A percentile compares a stretch with the other conserved stretches of the same genome.
Conservation (phyloP, 2,113 vertebrate species). For the Chamaea fasciata region DNA sequence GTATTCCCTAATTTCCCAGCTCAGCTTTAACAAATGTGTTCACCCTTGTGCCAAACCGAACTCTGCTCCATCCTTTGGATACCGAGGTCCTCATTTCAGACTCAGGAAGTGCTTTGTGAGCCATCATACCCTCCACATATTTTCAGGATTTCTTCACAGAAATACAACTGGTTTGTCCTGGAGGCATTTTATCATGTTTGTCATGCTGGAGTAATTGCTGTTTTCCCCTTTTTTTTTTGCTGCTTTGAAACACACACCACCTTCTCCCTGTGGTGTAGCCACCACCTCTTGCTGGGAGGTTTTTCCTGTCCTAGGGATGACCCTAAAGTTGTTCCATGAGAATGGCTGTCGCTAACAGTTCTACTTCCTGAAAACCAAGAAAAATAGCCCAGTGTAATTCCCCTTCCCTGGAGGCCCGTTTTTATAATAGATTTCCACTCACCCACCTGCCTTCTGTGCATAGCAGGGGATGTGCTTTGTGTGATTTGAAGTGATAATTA, state of each 20-base stretch:
- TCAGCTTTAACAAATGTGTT: background rate
- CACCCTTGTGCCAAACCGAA: background rate
- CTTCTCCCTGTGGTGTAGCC: background rate
- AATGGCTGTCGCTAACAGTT: background rate
- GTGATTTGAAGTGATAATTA: slow-evolving; percentile 52
- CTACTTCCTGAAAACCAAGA: background rate
- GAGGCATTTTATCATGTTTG: background rate
- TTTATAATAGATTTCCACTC: slow-evolving; percentile 42
- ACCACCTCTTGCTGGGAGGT: background rate
- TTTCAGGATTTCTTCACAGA: background rate
- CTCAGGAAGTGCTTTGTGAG: background rate
- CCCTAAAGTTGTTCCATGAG: background rate
- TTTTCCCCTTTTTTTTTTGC: background rate
- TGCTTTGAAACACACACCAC: background rate
- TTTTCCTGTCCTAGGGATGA: background rate
- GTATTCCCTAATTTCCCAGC: background rate
- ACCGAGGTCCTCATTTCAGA: background rate
- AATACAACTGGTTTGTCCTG: background rate
- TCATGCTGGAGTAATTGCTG: background rate
- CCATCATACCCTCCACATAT: background rate
- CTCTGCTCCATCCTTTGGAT: background rate
- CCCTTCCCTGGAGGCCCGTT: background rate
- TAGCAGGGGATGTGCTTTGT: background rate
- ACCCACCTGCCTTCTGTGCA: slow-evolving; percentile 52
- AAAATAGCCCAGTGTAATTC: background rate